Conservation (phyloP, 2,797 vertebrate genomes). For the Spinus olivaceus region DNA sequence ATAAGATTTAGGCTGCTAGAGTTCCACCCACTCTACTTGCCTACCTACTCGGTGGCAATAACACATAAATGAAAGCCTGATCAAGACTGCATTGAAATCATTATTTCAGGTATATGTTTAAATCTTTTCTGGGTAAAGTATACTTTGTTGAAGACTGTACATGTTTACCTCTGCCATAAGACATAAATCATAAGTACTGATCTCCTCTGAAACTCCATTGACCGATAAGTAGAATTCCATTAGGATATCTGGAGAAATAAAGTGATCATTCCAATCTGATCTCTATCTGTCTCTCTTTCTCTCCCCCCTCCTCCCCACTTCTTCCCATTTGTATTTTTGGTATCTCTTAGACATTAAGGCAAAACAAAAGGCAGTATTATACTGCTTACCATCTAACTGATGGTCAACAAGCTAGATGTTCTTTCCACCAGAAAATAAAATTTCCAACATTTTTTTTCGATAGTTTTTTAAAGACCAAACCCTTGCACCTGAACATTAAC, state of each 20-base stretch:
- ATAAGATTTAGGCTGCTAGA: neutral
- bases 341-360: neutral
- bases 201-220: neutral
- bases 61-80: neutral
- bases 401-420: neutral
- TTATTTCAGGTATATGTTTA: neutral
- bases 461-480: neutral
- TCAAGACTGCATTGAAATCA: neutral
- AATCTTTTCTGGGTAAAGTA: neutral
- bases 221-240: neutral
- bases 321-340: neutral
- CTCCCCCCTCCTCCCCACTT: rapidly evolving
- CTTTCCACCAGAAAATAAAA: neutral
- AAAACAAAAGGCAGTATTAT: neutral
- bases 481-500: neutral
- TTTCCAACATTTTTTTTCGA: neutral
- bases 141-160: neutral
- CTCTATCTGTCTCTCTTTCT: neutral
- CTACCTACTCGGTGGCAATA: neutral
- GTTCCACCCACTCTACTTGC: neutral
- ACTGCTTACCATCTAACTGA: neutral
- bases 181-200: neutral
- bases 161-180: neutral
- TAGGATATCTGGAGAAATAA: neutral
- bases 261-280: neutral